phyloP scores from a whole-genome alignment of 2,888 invertebrate species.

The Elmis aenea region DNA sequence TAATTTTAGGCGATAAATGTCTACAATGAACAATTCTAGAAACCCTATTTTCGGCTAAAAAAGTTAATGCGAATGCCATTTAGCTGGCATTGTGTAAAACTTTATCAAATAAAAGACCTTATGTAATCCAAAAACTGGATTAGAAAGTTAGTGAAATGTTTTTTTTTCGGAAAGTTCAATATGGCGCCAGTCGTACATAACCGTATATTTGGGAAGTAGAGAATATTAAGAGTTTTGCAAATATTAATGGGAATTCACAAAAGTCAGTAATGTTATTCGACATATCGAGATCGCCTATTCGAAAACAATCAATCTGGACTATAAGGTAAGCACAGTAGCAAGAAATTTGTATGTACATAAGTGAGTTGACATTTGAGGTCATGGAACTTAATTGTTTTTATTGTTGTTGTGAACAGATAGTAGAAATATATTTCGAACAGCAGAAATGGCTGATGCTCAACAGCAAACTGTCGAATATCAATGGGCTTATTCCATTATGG shows the following conservation, averaged over 20 bases:
- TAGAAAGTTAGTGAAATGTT: constrained; percentile 18
- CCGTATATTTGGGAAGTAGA: constrained; percentile 24
- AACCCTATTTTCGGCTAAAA: no score
- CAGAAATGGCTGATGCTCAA: constrained; percentile 23
- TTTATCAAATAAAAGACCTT: no score
- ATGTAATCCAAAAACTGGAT: no score
- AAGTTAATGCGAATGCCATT: no score
- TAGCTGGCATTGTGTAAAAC: no score
- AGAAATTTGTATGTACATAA: constrained; percentile 3
- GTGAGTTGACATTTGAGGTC: constrained; percentile 19
- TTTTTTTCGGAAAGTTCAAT: constrained; percentile 22
- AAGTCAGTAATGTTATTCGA: constrained; percentile 33
- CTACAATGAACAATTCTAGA: no score
- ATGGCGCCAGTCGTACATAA: constrained; percentile 33
- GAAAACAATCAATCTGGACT: constrained; percentile 17
- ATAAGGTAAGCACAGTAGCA: constrained; percentile 17
- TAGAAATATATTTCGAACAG: constrained; percentile 7
- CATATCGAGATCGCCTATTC: constrained; percentile 19
- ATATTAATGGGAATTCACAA: constrained; percentile 23
- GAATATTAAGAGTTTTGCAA: constrained; percentile 23
- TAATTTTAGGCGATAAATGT: neutral
- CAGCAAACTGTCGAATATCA: constrained; percentile 55
- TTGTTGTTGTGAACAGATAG: constrained; percentile 17
- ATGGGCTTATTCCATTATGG: constrained; percentile 95
- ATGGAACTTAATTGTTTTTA: constrained; percentile 21